These are phyloP conservation scores for Callithrix jacchus DNA, from an alignment of 2,113 vertebrate genomes.

Conservation along the genomic window DNA sequence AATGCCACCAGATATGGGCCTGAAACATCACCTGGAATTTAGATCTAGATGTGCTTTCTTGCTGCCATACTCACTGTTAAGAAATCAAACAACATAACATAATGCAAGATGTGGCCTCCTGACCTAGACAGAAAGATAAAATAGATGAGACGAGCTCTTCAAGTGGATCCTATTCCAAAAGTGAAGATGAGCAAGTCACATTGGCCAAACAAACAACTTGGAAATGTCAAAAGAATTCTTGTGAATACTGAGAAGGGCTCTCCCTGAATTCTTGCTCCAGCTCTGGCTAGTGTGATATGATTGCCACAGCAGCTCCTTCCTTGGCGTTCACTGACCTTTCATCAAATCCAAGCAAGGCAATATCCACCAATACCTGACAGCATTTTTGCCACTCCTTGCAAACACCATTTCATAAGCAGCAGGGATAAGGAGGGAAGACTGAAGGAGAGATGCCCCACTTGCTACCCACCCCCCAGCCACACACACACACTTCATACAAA, in stretches of 20 bases:
- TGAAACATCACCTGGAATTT: not conserved
- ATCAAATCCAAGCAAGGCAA: constrained; percentile 4
- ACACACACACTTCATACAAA: not conserved
- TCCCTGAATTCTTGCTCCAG: not conserved
- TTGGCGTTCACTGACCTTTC: not conserved
- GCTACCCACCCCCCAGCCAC: not conserved
- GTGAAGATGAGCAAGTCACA: not conserved
- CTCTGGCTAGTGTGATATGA: not conserved
- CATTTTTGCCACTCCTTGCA: not conserved
- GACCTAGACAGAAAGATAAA: not conserved
- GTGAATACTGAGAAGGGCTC: not conserved
- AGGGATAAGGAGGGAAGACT: not conserved
- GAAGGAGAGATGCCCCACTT: not conserved
- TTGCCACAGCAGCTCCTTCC: not conserved
- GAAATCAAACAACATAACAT: not conserved
- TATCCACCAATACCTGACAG: not conserved
- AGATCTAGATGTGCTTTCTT: not conserved
- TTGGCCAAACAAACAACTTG: not conserved
- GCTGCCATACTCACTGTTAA: not conserved
- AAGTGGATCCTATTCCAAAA: not conserved
- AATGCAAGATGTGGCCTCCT: not conserved
- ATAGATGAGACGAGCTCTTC: not conserved
- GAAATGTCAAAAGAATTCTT: not conserved
- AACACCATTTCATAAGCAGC: not conserved
- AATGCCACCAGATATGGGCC: not conserved